Base-by-base conservation (phyloP, 2,888 invertebrate species). In the Psylliodes chrysocephalus region DNA sequence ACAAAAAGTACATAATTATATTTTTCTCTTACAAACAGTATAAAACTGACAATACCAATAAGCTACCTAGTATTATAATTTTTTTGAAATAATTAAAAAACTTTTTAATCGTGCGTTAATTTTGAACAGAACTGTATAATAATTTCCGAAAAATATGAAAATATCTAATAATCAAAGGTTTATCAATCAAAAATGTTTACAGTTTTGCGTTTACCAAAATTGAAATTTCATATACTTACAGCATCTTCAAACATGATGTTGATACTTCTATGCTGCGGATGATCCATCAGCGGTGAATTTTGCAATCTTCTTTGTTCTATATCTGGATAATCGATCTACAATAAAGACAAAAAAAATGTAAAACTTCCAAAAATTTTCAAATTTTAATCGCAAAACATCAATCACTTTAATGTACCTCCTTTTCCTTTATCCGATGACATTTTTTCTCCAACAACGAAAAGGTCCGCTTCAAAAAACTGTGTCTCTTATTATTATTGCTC, bases 261-360 rank as follows among this genome's bases (percentile, higher is more conserved):
- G 47, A 80, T 75, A 28, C 77, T 75, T 51, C 81, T 76, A 71
- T 79, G 80, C 60, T 79, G 79, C 40, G 77, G 72, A 70, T 81
- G 80, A 68, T 82, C 81, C 82, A 82, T 82, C 66, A 80, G 75
- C 65, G 80, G 79, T 51, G 81, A 79, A 70, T 79, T 77, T 69
- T 77, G 78, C 63, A 77, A 68, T 75, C 79, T 75, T 75, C 79
- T 76, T 70, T 80, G 79, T 63, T 82, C 82, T 66, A 81, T 78
- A 66, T 90, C 89, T 71, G 90, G 90, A 82, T 90, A 90, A 82
- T 91, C 90, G 82, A 91, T 90, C 91, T 91, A 85, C 2, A 86
- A 83, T 17, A 68, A 71, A 47, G n/a, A 38, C 42, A 30, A 30
- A 14, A 22, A 46, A 28, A 35, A 10, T 25, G 8, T 12, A 15